Conservation (phyloP, 2,113 vertebrate genomes). For the Thalassarche chlororhynchos region DNA sequence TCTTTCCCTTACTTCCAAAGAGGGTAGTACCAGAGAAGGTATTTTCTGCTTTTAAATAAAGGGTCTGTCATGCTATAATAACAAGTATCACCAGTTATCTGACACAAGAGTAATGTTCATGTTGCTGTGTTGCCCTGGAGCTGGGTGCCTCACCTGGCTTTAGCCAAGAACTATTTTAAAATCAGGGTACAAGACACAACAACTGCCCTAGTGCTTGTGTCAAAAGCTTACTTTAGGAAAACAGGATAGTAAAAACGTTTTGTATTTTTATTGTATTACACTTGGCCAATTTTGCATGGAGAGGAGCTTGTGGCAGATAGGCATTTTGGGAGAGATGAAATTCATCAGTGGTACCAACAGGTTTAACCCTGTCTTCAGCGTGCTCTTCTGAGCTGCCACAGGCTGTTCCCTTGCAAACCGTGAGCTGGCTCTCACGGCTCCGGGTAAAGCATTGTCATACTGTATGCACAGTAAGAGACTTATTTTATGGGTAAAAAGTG, state of each 20-base stretch:
- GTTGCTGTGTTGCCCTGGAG: neutral
- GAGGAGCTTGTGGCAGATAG: neutral
- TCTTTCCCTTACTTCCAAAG: neutral
- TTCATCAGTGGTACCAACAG: neutral
- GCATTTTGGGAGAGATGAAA: neutral
- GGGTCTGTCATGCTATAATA: neutral
- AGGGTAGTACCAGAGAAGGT: neutral
- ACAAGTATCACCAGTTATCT: neutral
- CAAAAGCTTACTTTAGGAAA: neutral
- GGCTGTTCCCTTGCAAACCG: neutral
- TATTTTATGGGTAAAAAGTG: neutral
- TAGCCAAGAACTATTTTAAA: neutral
- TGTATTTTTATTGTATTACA: neutral
- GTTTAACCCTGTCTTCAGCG: neutral
- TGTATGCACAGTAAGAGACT: neutral
- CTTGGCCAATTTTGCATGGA: neutral
- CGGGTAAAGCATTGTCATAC: neutral
- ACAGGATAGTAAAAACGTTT: neutral
- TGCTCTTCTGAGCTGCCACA: neutral
- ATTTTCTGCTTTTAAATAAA: neutral
- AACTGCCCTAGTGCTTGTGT: neutral
- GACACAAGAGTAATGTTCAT: neutral
- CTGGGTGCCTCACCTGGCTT: neutral
- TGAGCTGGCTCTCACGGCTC: neutral
- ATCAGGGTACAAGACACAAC: neutral